Base-by-base conservation (phyloP, 2,888 invertebrate genomes). In the Lypha dubia region DNA sequence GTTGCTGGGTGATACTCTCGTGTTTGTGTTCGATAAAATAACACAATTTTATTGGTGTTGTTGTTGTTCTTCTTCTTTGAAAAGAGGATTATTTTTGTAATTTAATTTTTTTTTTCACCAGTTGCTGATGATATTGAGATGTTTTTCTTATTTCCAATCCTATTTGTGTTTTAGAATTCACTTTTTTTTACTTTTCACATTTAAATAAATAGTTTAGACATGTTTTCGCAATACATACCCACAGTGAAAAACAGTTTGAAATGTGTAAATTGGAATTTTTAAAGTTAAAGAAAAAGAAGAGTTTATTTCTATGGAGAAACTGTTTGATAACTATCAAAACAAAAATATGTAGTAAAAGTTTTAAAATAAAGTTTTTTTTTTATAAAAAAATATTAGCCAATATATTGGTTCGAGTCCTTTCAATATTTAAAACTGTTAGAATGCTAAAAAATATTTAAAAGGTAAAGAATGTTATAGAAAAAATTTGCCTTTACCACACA, bases 191-290 rank as follows among this genome's bases (percentile, higher is more conserved):
- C 13, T 35, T 70, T 83, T 79, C 35, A 38, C 58, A 49, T 74
- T 22, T 41, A 35, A 74, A 74, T 56, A 68, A 65, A 70, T 68
- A 77, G 56, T 79, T 70, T 79, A 38, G 79, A 75, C 65, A 75
- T 70, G 62, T 74, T 83, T 79, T 65, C 28, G 22, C 70, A 63
- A 35, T 15, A 51, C 32, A 46, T 44, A 24, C n/a, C n/a, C n/a
- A n/a, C 28, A 15, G 41, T 20, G 24, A 15, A 58, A 20, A 73
- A 41, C 58, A 38, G 49, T 65, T 70, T 62, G 70, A 75, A 75
- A 75, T 83, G 63, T 75, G 79, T 79, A 79, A 79, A 70, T 75
- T 79, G 83, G 83, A 79, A 83, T 83, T 83, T 65, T 41, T 77
- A 68, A 67, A 77, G 60, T 77, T 1, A 15, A 15, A 62, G 35